Evolutionary conservation across 2,888 invertebrate genomes (phyloP).

Genomic region (Drosophila peninsularis): DNA sequence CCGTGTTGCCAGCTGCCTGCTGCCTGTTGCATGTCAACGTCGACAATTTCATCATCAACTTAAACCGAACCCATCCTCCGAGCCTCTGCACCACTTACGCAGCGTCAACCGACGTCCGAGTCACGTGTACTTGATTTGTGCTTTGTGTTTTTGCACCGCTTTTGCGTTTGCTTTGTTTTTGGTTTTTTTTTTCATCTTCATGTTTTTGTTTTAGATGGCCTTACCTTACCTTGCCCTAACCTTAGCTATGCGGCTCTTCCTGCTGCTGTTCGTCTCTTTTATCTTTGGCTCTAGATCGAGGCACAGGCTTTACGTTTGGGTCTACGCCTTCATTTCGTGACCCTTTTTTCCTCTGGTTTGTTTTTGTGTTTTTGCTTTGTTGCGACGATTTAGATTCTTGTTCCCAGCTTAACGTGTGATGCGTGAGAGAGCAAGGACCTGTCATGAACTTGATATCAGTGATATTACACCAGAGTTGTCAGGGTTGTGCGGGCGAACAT

Average conservation of each 20-base stretch:
- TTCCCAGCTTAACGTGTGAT: constrained; percentile 28
- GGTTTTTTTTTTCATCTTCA: not conserved
- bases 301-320: constrained; percentile 36
- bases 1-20: constrained; percentile 19
- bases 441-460: constrained; percentile 66
- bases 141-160: constrained; percentile 57
- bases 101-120: constrained; percentile 54
- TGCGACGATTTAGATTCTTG: constrained; percentile 41
- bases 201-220: constrained; percentile 20
- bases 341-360: constrained; percentile 34
- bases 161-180: not conserved
- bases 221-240: constrained; percentile 12
- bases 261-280: constrained; percentile 44
- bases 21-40: constrained; percentile 76
- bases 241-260: constrained; percentile 4
- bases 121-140: constrained; percentile 78
- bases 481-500: not conserved
- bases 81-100: constrained; percentile 37
- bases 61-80: constrained; percentile 24
- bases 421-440: constrained; percentile 73
- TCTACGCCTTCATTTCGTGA: constrained; percentile 58
- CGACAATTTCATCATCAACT: constrained; percentile 76
- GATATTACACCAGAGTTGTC: constrained; percentile 31
- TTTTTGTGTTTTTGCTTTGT: constrained; percentile 8
- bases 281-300: constrained; percentile 71